Conservation (phyloP, 1,140 invertebrate species). For the Aporrectodea caliginosa region DNA sequence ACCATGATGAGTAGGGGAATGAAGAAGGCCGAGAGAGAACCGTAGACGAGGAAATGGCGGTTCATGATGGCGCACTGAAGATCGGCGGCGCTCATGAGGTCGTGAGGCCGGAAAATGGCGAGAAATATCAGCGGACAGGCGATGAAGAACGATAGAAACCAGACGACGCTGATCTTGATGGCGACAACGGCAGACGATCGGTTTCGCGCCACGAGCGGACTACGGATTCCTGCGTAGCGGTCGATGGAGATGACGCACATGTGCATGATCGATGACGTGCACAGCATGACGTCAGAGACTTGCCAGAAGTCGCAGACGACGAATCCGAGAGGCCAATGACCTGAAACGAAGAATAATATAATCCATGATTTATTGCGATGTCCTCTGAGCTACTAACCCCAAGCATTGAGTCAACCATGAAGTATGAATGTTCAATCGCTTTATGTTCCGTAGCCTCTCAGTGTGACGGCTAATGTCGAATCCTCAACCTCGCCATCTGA, state of each 20-base stretch:
- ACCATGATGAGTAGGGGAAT: constrained; percentile 91
- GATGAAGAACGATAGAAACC: constrained; percentile 79
- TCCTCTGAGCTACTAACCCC: too few relatives aligned
- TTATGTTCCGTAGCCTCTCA: too few relatives aligned
- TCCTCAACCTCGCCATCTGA: too few relatives aligned
- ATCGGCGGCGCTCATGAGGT: constrained; percentile 42
- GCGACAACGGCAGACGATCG: constrained; percentile 73
- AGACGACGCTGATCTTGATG: too few relatives aligned
- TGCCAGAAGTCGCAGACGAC: constrained; percentile 75
- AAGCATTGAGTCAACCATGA: too few relatives aligned
- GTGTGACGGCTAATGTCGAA: too few relatives aligned
- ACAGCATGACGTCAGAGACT: constrained; percentile 87
- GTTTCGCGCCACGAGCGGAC: constrained; percentile 78
- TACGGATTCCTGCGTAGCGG: constrained; percentile 79
- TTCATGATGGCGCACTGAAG: constrained; percentile 65
- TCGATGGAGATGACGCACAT: constrained; percentile 55
- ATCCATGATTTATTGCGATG: too few relatives aligned
- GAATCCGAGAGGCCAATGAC: constrained; percentile 84
- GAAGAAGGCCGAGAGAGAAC: constrained; percentile 75
- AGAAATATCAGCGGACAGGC: constrained; percentile 78
- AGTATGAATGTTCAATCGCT: too few relatives aligned
- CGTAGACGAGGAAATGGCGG: constrained; percentile 83
- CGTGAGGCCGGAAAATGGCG: constrained; percentile 62
- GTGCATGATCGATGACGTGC: constrained; percentile 81
- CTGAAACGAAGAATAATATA: constrained; percentile 66